Conservation (phyloP, 2,797 vertebrate species). For the Sebastes nivosus region DNA sequence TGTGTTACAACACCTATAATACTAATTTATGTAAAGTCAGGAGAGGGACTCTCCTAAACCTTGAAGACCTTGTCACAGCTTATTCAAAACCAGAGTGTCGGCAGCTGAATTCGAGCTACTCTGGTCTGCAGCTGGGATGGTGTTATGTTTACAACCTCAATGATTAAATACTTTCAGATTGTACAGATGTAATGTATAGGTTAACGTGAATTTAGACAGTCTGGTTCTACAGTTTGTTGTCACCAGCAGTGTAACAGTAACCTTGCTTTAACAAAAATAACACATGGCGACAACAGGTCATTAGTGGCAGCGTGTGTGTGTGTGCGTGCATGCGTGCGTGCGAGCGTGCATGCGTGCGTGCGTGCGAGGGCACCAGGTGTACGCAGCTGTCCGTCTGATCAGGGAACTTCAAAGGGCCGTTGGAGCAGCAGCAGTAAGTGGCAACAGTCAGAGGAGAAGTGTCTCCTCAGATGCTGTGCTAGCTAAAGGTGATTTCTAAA, state of each 20-base stretch:
- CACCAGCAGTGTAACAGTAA: slow-evolving; percentile 27
- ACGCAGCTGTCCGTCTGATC: slow-evolving; percentile 60
- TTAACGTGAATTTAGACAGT: background rate
- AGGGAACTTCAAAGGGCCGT: slow-evolving; percentile 45
- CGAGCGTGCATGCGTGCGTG: background rate
- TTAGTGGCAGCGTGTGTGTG: background rate
- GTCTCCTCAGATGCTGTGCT: slow-evolving; percentile 5
- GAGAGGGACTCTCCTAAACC: background rate
- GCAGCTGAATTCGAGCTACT: background rate
- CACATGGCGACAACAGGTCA: slow-evolving; percentile 36
- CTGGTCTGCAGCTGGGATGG: background rate
- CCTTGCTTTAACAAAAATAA: slow-evolving; percentile 31
- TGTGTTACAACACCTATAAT: background rate
- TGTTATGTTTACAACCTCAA: slow-evolving; percentile 7
- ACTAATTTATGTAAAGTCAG: background rate
- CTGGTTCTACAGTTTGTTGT: background rate
- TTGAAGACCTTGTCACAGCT: background rate
- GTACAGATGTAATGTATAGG: background rate
- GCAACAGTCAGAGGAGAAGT: slow-evolving; percentile 11
- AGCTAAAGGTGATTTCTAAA: slow-evolving; percentile 34
- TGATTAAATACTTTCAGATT: background rate
- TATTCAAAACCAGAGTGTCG: background rate
- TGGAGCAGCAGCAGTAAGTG: slow-evolving; percentile 18
- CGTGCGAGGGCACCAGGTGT: slow-evolving; percentile 53
- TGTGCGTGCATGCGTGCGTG: background rate